Evolutionary conservation across 2,797 vertebrate species (phyloP).

Genomic region (Pterois miles): DNA sequence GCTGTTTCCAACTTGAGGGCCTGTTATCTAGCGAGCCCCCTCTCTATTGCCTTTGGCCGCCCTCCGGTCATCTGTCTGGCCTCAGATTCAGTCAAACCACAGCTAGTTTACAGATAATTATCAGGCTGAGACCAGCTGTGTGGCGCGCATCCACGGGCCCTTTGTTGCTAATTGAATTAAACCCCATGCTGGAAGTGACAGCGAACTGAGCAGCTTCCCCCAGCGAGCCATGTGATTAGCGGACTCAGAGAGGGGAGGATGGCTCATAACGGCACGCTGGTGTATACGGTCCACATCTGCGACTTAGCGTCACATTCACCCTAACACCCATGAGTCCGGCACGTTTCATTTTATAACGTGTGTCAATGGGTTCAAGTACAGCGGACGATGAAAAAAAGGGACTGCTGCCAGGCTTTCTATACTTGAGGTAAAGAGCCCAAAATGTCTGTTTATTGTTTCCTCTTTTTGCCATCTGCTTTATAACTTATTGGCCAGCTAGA

Average conservation of each 20-base stretch:
- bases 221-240: constrained; percentile 55
- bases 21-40: constrained; percentile 53
- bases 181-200: constrained; percentile 67
- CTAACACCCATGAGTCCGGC: constrained; percentile 23
- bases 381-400: background rate
- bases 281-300: constrained; percentile 12
- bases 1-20: constrained; percentile 62
- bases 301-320: constrained; percentile 15
- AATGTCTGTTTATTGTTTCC: constrained; percentile 20
- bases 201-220: constrained; percentile 60
- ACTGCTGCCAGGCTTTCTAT: background rate
- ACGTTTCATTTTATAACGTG: constrained; percentile 46
- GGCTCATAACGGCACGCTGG: constrained; percentile 20
- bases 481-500: background rate
- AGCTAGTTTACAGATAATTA: constrained; percentile 73
- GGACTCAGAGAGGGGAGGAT: constrained; percentile 32
- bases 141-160: constrained; percentile 60
- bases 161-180: constrained; percentile 76
- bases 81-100: constrained; percentile 57
- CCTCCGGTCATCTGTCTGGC: constrained; percentile 53
- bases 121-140: constrained; percentile 63
- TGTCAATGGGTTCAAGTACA: constrained; percentile 53
- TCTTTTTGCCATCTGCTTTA: constrained; percentile 31
- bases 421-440: background rate
- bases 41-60: constrained; percentile 58